Conservation (phyloP, 1,140 invertebrate genomes). For the Campoletis sonorensis region DNA sequence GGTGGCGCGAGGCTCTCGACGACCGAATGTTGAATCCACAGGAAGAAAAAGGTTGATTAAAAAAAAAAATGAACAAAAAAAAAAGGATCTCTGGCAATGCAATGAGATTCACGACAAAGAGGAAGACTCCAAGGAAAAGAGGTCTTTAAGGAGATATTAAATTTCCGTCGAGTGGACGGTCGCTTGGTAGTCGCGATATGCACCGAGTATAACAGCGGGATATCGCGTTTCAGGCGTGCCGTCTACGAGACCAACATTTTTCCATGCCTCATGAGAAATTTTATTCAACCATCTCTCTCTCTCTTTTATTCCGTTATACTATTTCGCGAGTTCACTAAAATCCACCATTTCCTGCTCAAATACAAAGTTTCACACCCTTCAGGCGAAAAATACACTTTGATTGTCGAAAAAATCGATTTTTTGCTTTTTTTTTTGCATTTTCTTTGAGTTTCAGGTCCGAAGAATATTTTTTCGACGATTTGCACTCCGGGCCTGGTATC, state of each 20-base stretch:
- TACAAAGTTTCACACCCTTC: too few relatives aligned
- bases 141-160: constrained; percentile 60
- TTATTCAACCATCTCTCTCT: not conserved
- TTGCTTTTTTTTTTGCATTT: too few relatives aligned
- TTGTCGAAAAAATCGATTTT: too few relatives aligned
- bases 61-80: constrained; percentile 14
- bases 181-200: constrained; percentile 45
- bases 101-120: constrained; percentile 23
- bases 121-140: constrained; percentile 35
- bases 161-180: constrained; percentile 58
- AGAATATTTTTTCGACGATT: too few relatives aligned
- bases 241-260: constrained; percentile 44
- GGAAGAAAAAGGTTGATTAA: constrained; percentile 1
- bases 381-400: too few relatives aligned
- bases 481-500: too few relatives aligned
- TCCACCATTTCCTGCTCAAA: too few relatives aligned
- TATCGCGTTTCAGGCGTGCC: constrained; percentile 59
- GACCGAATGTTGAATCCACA: not conserved
- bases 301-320: too few relatives aligned
- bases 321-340: too few relatives aligned
- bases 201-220: constrained; percentile 42
- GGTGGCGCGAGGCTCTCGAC: constrained; percentile 36
- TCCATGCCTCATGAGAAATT: constrained; percentile 35
- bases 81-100: not conserved
- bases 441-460: too few relatives aligned